Base-by-base conservation (phyloP, 2,797 vertebrate genomes). In the Selene dorsalis region DNA sequence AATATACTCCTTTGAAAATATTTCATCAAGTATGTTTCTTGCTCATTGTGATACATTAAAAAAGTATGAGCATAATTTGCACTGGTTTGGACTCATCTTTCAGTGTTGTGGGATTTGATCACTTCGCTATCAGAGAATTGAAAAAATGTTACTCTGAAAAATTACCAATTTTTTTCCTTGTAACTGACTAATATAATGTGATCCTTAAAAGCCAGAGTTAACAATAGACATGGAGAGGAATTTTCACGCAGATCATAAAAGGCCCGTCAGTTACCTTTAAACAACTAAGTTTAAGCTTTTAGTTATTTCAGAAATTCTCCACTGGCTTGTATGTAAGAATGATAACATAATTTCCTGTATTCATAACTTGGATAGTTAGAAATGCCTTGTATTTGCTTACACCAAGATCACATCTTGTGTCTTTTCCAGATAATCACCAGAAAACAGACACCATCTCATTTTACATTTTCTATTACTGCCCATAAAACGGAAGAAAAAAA, bases 11-110 rank as follows among this genome's bases (percentile, higher is more conserved):
- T 99, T 99, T 99, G 98, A 98, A 98, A 98, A 98, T 98, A 99
- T 96, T 98, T 98, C 97, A 98, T 98, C 97, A 98, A 98, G 97
- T 99, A 98, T 99, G 97, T 99, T 98, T 99, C 97, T 97, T 99
- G 98, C 98, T 99, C 98, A 99, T 99, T 99, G 98, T 99, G 97
- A 98, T 99, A 98, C 97, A 99, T 99, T 99, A 99, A 99, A 99
- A 96, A 97, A 97, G 96, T 96, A 97, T 97, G 97, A 97, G 97
- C 97, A 95, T 95, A 96, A 95, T 95, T 87, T 84, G 63, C 69
- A 72, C 61, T 78, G 68, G 76, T 88, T 79, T 80, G 63, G 87
- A 79, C 80, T 91, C 45, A 1, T 93, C 85, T 70, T 85, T 92
- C 41, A 72, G 9, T 80, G 63, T 69, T 69, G 56, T 72, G 32